Evolutionary conservation across 2,113 vertebrate genomes (phyloP).

Genomic region (Neodontobutis hainanensis): DNA sequence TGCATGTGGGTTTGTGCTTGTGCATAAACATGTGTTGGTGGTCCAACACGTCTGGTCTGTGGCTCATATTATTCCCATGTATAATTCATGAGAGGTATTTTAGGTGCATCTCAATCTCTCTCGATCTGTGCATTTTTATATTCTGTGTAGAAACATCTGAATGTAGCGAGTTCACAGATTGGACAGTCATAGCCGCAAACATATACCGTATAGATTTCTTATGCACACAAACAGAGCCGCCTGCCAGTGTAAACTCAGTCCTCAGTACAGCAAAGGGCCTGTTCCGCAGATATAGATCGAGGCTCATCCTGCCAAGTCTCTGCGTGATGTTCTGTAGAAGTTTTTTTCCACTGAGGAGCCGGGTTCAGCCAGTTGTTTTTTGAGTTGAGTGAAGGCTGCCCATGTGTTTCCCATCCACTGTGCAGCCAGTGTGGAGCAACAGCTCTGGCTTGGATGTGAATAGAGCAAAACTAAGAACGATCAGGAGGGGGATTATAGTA

Average conservation of each 20-base stretch:
- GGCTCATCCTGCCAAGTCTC: constrained; percentile 48
- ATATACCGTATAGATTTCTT: constrained; percentile 31
- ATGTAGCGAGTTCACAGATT: constrained; percentile 5
- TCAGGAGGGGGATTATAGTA: constrained; percentile 38
- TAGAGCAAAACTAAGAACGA: constrained; percentile 41
- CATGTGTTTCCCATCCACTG: constrained; percentile 78
- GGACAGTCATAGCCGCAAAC: constrained; percentile 17
- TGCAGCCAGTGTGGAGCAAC: constrained; percentile 55
- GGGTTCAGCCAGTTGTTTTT: constrained; percentile 58
- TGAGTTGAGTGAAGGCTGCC: constrained; percentile 57
- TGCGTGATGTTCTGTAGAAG: constrained; percentile 40
- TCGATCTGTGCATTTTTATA: constrained; percentile 18
- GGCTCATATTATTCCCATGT: constrained; percentile 30
- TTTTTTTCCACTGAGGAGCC: constrained; percentile 49
- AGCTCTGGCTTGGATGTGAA: constrained; percentile 44
- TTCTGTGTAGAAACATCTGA: constrained; percentile 21
- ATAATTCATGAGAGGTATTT: constrained; percentile 66
- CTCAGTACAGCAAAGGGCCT: constrained; percentile 42
- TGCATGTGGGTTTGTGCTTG: constrained; percentile 13
- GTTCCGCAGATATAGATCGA: constrained; percentile 51
- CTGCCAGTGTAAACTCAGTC: constrained; percentile 8
- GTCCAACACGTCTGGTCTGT: constrained; percentile 23
- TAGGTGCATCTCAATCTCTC: constrained; percentile 29
- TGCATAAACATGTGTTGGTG: constrained; percentile 13
- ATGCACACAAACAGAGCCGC: constrained; percentile 13